Conservation (phyloP, 2,113 vertebrate genomes). For the Laticauda colubrina region DNA sequence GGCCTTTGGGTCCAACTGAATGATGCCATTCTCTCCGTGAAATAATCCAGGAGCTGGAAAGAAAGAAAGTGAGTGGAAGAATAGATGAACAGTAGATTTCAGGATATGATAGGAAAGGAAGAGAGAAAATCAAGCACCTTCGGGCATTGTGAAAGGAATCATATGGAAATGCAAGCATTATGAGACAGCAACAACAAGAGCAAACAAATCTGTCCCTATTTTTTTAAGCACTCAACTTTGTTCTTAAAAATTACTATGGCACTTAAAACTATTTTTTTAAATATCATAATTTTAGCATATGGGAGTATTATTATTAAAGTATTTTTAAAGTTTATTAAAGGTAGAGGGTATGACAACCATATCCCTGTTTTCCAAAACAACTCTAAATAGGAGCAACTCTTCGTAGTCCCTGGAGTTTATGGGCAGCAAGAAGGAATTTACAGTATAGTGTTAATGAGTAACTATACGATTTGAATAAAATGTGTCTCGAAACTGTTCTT, state of each 20-base stretch:
- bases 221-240: neutral
- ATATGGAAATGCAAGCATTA: neutral
- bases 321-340: neutral
- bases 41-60: neutral
- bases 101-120: neutral
- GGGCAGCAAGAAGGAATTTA: conserved; percentile 33
- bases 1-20: neutral
- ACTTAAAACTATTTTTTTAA: neutral
- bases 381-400: conserved; percentile 35
- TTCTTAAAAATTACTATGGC: neutral
- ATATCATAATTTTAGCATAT: neutral
- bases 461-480: conserved; percentile 28
- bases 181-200: neutral
- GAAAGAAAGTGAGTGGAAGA: neutral
- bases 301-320: neutral
- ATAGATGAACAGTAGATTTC: neutral
- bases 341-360: neutral
- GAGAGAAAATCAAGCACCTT: neutral
- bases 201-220: neutral
- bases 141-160: neutral
- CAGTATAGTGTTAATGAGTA: conserved; percentile 35
- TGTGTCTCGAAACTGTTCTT: conserved; percentile 47
- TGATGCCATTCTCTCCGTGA: neutral
- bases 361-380: conserved; percentile 52
- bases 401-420: conserved; percentile 31